Evolutionary conservation across 2,113 vertebrate species (phyloP).

Genomic region (Chionodraco myersi): DNA sequence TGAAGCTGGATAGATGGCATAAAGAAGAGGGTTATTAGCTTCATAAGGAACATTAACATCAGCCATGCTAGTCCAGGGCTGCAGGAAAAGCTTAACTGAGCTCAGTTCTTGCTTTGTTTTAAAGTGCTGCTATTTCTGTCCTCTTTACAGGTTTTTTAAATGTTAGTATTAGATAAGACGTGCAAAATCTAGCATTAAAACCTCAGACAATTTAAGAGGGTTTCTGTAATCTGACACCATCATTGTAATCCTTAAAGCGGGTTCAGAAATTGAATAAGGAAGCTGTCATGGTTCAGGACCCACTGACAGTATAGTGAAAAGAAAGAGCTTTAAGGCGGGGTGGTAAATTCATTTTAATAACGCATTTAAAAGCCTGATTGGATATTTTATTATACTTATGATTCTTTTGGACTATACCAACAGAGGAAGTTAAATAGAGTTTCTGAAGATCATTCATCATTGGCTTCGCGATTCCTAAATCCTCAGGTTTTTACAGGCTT

Average conservation of each 20-base stretch:
- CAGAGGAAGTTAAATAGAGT: neutral
- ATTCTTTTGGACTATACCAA: neutral
- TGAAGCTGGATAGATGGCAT: constrained; percentile 11
- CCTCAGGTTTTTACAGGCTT: neutral
- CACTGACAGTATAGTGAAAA: constrained; percentile 9
- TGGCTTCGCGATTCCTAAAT: neutral
- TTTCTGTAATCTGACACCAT: constrained; percentile 44
- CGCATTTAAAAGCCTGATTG: neutral
- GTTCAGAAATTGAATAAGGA: constrained; percentile 2
- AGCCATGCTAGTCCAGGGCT: constrained; percentile 4
- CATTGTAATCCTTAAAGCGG: constrained; percentile 24
- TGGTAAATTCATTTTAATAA: constrained; percentile 30
- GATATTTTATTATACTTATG: constrained; percentile 12
- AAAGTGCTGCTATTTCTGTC: neutral
- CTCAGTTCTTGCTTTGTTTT: constrained; percentile 6
- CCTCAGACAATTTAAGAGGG: constrained; percentile 8
- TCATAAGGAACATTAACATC: neutral
- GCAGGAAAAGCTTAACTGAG: neutral
- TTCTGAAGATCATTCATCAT: neutral
- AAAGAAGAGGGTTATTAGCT: constrained; percentile 9
- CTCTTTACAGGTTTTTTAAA: neutral
- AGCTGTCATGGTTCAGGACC: constrained; percentile 18
- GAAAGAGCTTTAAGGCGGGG: constrained; percentile 11
- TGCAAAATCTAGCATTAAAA: constrained; percentile 17
- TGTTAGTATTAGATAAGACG: neutral